Evolutionary conservation across 2,797 vertebrate genomes (phyloP).

Genomic region (Phalloptychus januarius): DNA sequence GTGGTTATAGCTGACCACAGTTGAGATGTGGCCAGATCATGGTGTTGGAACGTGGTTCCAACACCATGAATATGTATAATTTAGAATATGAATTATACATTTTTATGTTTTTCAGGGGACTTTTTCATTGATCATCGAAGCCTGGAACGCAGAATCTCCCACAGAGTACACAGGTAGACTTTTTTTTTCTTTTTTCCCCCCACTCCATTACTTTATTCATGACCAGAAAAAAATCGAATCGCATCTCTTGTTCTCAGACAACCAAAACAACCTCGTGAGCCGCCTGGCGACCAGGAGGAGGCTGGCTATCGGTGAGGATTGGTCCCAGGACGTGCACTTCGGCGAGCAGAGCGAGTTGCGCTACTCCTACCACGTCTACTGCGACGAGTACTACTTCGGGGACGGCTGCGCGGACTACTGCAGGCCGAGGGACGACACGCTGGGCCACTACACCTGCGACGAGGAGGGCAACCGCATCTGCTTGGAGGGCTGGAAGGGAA

Average conservation of each 20-base stretch:
- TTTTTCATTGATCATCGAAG: constrained; percentile 88
- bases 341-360: constrained; percentile 88
- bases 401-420: constrained; percentile 89
- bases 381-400: constrained; percentile 87
- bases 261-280: constrained; percentile 87
- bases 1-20: not conserved
- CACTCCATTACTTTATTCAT: not conserved
- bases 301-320: constrained; percentile 85
- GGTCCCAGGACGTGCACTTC: constrained; percentile 89
- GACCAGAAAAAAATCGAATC: not conserved
- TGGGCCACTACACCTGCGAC: constrained; percentile 87
- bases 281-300: constrained; percentile 86
- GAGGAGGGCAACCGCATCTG: constrained; percentile 83
- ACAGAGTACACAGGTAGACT: constrained; percentile 84
- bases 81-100: not conserved
- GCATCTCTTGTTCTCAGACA: constrained; percentile 69
- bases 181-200: not conserved
- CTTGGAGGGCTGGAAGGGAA: constrained; percentile 85
- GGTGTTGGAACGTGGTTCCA: not conserved
- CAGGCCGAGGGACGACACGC: constrained; percentile 84
- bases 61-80: not conserved
- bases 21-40: too few relatives aligned
- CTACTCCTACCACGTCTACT: constrained; percentile 91
- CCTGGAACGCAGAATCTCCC: constrained; percentile 85
- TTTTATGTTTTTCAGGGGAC: constrained; percentile 76